Evolutionary conservation across 1,140 invertebrate species (phyloP), one percentile per base, ranked within the genome.

Genomic region (Lasaia peninsularis): DNA sequence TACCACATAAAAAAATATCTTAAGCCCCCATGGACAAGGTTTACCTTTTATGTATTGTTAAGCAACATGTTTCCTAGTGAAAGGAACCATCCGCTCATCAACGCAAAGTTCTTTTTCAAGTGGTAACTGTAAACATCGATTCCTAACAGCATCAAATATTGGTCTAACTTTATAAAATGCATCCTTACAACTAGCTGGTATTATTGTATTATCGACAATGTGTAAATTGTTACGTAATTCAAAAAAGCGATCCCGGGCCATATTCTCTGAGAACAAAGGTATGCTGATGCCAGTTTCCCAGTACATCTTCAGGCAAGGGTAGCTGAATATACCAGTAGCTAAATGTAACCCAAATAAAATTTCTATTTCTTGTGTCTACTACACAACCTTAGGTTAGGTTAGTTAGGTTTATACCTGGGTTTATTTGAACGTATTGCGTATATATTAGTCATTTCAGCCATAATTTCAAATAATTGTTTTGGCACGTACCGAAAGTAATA

Each of bases 81-180:
- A 73, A 67, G 70, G 70, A 67, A 73, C 63, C n/a, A 67, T 67
- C 34, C 67, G 65, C 56, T 69, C 70, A 58, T 73, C 67, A 63
- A 69, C 63, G 14, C 66, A 69, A 64, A 69, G 61, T 51, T 72
- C 18, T 69, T 63, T 60, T 48, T 66, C 69, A 35, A 72, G 58
- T 18, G 63, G 69, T 67, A 69, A 58, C 18, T 67, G 62, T 62
- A 69, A 64, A 62, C 67, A 69, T 32, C 64, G 44, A 24, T 64
- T 69, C 52, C 70, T 65, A 64, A 69, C 62, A 62, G 62, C 61
- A 69, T 69, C 65, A 69, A 58, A 69, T 37, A 69, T 69, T 50
- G 67, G 67, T 16, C 70, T 64, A 8, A 73, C 67, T 73, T 73
- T 67, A 53, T 20, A 59, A 69, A 73, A 67, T 48, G 44, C 67